A percentile compares a stretch with the other conserved stretches of the same genome.
These are phyloP conservation scores for Slavum lentiscoides DNA, from an alignment of 2,888 invertebrate genomes.

Conservation along the genomic window DNA sequence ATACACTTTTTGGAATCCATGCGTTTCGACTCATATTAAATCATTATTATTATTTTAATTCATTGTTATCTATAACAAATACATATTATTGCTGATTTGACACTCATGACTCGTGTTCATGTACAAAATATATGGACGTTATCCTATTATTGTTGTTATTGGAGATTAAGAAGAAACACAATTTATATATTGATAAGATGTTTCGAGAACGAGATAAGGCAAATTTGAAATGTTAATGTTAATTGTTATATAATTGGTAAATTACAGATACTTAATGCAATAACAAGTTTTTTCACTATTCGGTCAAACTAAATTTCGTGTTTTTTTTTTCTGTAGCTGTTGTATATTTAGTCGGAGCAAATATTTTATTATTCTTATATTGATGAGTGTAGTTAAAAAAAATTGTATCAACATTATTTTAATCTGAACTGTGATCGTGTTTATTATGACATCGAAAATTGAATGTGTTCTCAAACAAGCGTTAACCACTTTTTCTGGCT, in stretches of 20 bases:
- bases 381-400: neutral
- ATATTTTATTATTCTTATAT: neutral
- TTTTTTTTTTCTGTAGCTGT: neutral
- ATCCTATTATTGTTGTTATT: neutral
- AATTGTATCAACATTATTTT: neutral
- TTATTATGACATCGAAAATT: slow-evolving; percentile 65
- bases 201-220: slow-evolving; percentile 14
- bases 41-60: too few species aligned
- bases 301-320: neutral
- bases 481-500: slow-evolving; percentile 70
- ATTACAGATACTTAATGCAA: neutral
- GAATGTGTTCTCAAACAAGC: slow-evolving; percentile 73
- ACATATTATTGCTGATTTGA: neutral
- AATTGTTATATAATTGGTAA: neutral
- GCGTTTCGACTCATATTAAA: too few species aligned
- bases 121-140: neutral
- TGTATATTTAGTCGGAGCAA: neutral
- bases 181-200: slow-evolving; percentile 14
- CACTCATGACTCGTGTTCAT: neutral
- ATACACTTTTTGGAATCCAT: too few species aligned
- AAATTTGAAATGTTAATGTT: slow-evolving; percentile 24
- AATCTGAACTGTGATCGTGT: neutral
- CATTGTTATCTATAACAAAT: too few species aligned
- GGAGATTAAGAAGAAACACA: neutral
- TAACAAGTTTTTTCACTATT: neutral